Evolutionary conservation across 2,888 invertebrate species (phyloP).

Genomic region (Folsomia manolachei): DNA sequence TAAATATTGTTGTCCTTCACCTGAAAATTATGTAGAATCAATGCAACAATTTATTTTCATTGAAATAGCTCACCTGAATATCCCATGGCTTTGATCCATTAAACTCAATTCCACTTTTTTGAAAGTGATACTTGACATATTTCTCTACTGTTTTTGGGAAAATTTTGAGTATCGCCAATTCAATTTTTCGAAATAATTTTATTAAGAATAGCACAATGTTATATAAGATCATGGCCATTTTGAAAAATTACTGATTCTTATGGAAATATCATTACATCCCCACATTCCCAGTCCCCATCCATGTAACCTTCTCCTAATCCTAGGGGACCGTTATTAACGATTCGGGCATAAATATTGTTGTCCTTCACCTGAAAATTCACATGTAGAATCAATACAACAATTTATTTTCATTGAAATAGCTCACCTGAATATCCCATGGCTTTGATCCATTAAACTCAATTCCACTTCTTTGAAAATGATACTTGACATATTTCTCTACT

Average conservation of each 20-base stretch:
- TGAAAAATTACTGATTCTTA: too few species aligned
- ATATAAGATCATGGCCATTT: neutral
- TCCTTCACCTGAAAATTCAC: constrained; percentile 40
- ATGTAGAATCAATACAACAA: too few species aligned
- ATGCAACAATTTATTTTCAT: too few species aligned
- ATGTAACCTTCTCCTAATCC: constrained; percentile 44
- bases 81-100: neutral
- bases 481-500: neutral
- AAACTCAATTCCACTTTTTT: neutral
- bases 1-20: constrained; percentile 40
- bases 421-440: neutral
- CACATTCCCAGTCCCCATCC: constrained; percentile 25
- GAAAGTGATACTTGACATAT: neutral
- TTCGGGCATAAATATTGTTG: constrained; percentile 31
- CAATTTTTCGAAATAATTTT: neutral
- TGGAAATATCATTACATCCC: too few species aligned
- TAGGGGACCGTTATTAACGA: constrained; percentile 34
- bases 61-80: neutral
- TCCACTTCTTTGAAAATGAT: neutral
- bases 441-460: neutral
- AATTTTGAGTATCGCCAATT: neutral
- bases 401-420: too few species aligned
- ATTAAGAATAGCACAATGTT: neutral
- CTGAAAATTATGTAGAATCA: constrained; percentile 34
- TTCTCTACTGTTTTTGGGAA: neutral